phyloP scores from a whole-genome alignment of 2,113 vertebrate genomes.

The Gymnarchus niloticus region DNA sequence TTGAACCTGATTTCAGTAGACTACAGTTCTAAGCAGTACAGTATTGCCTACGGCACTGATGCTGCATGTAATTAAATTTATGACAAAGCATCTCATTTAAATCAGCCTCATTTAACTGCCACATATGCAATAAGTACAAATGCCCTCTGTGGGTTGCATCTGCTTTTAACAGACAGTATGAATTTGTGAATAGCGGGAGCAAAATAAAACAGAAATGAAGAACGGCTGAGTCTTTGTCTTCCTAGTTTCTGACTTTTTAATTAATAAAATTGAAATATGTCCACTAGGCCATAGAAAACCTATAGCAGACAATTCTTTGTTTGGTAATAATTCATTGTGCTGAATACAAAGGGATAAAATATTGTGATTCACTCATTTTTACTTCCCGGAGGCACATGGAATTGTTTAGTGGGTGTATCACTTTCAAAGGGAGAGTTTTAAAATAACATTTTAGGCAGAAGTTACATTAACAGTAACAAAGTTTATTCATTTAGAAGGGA shows the following conservation, averaged over 20 bases:
- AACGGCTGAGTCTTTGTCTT: background rate
- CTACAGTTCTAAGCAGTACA: background rate
- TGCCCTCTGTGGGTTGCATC: background rate
- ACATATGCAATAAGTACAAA: background rate
- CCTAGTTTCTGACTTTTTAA: background rate
- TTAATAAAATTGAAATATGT: background rate
- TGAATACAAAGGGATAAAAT: background rate
- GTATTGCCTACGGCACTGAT: background rate
- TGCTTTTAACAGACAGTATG: background rate
- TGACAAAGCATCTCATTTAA: slow-evolving; percentile 11
- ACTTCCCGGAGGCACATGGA: background rate
- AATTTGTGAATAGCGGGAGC: background rate
- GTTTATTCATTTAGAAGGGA: background rate
- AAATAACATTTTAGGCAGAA: background rate
- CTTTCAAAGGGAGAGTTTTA: background rate
- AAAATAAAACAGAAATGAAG: background rate
- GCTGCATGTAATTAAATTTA: background rate
- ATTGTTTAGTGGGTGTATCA: too few species aligned
- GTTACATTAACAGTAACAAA: background rate
- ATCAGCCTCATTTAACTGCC: background rate
- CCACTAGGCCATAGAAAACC: background rate
- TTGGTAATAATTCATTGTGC: background rate
- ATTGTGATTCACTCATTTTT: background rate
- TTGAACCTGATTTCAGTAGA: background rate
- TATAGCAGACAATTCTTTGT: background rate